These are phyloP conservation scores for Amazona vittata DNA, from an alignment of 2,113 vertebrate genomes.

Conservation along the genomic window DNA sequence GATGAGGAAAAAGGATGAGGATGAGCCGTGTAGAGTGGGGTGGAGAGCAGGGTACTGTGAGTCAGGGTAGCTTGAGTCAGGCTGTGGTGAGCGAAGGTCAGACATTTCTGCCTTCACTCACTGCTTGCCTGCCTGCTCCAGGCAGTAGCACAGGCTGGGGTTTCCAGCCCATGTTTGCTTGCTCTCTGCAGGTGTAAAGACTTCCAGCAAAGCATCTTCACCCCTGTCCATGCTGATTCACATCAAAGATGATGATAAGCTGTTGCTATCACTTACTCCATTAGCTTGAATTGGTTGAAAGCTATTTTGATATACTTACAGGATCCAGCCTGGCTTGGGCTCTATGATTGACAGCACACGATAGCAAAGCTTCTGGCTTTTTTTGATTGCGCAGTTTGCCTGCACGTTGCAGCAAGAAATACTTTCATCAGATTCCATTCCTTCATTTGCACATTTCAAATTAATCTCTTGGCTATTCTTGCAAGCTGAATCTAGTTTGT, in stretches of 20 bases:
- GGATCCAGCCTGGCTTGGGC: background rate
- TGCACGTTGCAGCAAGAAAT: background rate
- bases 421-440: background rate
- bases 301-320: background rate
- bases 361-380: background rate
- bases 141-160: background rate
- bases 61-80: background rate
- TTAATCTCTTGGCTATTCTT: slow-evolving; percentile 13
- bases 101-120: background rate
- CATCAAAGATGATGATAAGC: background rate
- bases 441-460: slow-evolving; percentile 15
- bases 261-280: background rate
- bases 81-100: rapidly evolving
- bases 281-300: background rate
- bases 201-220: background rate
- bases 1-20: background rate
- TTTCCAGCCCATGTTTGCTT: background rate
- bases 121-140: rapidly evolving
- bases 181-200: background rate
- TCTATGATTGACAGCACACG: background rate
- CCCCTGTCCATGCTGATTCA: background rate
- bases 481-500: slow-evolving; percentile 1
- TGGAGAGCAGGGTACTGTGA: background rate
- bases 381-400: background rate
- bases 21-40: background rate